Evolutionary conservation across 2,888 invertebrate genomes (phyloP).

Genomic region (Cremastinae sp.): DNA sequence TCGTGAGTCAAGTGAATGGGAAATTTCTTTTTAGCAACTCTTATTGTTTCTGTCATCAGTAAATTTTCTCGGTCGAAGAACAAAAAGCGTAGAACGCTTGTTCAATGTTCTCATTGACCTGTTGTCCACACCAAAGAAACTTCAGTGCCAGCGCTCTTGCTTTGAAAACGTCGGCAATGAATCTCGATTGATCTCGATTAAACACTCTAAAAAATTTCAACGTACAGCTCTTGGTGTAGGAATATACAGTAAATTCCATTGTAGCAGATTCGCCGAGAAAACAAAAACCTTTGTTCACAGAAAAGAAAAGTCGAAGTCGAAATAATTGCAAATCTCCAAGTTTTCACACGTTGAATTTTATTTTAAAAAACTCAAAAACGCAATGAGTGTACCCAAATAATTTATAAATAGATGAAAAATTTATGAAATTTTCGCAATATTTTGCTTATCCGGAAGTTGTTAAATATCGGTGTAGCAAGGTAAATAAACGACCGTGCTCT

Average conservation of each 20-base stretch:
- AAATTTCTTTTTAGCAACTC: neutral
- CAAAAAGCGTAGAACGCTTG: conserved; percentile 30
- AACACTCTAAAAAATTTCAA: conserved; percentile 36
- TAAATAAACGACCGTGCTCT: neutral
- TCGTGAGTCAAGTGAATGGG: no score
- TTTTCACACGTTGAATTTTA: neutral
- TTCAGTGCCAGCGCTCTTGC: neutral
- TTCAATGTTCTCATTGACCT: conserved; percentile 23
- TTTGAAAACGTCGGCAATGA: conserved; percentile 40
- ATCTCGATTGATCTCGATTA: conserved; percentile 54
- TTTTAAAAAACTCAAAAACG: no score
- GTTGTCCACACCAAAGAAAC: neutral
- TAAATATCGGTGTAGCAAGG: no score
- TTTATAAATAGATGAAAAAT: no score
- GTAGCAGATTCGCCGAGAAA: no score
- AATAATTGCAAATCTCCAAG: conserved; percentile 5
- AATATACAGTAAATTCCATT: neutral
- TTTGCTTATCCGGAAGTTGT: no score
- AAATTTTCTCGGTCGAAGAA: neutral
- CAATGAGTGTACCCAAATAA: no score
- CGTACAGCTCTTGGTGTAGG: neutral
- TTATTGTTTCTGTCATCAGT: neutral
- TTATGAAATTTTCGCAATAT: no score
- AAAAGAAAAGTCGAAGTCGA: no score
- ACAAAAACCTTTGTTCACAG: no score